Evolutionary conservation across 2,113 vertebrate species (phyloP).

Genomic region (Neodontobutis hainanensis): DNA sequence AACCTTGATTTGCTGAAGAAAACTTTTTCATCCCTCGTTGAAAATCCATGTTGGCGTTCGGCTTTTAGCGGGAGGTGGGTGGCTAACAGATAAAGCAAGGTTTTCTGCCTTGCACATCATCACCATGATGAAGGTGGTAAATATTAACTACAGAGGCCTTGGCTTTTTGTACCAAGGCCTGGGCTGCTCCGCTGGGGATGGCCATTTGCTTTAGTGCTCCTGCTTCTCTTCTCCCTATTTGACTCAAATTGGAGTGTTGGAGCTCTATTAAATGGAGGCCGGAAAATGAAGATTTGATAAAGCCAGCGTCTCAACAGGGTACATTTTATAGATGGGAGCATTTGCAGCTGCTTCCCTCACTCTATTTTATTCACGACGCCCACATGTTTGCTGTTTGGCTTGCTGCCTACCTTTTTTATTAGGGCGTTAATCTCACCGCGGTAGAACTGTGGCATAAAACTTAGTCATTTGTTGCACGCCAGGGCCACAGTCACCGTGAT

Average conservation of each 20-base stretch:
- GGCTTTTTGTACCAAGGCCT: conserved; percentile 16
- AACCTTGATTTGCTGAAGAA: conserved; percentile 31
- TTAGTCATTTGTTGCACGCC: conserved; percentile 2
- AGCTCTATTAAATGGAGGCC: conserved; percentile 39
- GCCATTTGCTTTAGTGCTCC: conserved; percentile 40
- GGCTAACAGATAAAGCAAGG: conserved; percentile 6
- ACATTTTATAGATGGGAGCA: conserved; percentile 55
- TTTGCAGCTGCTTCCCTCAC: conserved; percentile 13
- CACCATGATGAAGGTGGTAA: neutral
- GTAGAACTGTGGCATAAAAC: conserved; percentile 33
- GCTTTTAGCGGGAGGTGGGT: conserved; percentile 12
- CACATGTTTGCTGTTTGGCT: conserved; percentile 32
- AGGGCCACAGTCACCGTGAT: neutral
- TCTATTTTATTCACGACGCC: conserved; percentile 55
- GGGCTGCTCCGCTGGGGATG: conserved; percentile 21
- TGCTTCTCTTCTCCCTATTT: conserved; percentile 37
- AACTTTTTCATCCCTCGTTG: conserved; percentile 2
- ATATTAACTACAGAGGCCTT: conserved; percentile 23
- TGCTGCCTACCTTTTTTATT: conserved; percentile 36
- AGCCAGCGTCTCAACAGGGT: conserved; percentile 36
- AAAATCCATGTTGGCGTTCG: conserved; percentile 3
- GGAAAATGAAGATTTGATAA: conserved; percentile 58
- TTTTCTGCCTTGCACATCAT: conserved; percentile 18
- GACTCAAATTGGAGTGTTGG: conserved; percentile 39
- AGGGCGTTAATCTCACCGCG: conserved; percentile 45